phyloP scores from a whole-genome alignment of 2,888 invertebrate species.

The Rhamphomyia laevipes region DNA sequence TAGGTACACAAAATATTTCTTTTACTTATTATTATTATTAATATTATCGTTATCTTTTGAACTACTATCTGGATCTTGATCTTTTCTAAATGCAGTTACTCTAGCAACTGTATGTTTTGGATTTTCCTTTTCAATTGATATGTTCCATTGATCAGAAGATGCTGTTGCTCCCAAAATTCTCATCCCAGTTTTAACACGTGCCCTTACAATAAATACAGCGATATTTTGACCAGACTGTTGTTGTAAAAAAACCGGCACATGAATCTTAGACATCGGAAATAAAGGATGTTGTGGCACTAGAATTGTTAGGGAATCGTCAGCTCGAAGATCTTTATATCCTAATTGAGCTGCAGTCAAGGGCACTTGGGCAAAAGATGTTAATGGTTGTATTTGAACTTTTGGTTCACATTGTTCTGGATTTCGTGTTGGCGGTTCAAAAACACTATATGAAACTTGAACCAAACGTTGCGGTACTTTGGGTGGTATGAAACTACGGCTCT shows the following conservation, averaged over 20 bases:
- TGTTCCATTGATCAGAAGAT: conserved; percentile 69
- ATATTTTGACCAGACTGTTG: conserved; percentile 55
- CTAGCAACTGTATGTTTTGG: conserved; percentile 79
- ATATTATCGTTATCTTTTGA: conserved; percentile 9
- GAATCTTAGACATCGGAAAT: conserved; percentile 79
- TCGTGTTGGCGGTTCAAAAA: conserved; percentile 66
- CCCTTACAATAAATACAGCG: conserved; percentile 78
- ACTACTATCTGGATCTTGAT: conserved; percentile 33
- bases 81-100: conserved; percentile 69
- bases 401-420: conserved; percentile 61
- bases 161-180: conserved; percentile 73
- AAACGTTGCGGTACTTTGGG: conserved; percentile 57
- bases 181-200: conserved; percentile 79
- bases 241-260: conserved; percentile 80
- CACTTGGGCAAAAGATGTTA: conserved; percentile 51
- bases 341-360: conserved; percentile 66
- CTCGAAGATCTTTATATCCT: conserved; percentile 71
- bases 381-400: conserved; percentile 57
- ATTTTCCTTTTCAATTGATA: conserved; percentile 69
- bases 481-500: conserved; percentile 42
- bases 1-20: neutral
- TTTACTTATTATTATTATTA: neutral
- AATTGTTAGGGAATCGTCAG: conserved; percentile 73
- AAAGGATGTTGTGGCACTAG: conserved; percentile 78
- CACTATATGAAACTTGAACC: conserved; percentile 75